phyloP scores from a whole-genome alignment of 2,113 vertebrate species.

The Panthera tigris region DNA sequence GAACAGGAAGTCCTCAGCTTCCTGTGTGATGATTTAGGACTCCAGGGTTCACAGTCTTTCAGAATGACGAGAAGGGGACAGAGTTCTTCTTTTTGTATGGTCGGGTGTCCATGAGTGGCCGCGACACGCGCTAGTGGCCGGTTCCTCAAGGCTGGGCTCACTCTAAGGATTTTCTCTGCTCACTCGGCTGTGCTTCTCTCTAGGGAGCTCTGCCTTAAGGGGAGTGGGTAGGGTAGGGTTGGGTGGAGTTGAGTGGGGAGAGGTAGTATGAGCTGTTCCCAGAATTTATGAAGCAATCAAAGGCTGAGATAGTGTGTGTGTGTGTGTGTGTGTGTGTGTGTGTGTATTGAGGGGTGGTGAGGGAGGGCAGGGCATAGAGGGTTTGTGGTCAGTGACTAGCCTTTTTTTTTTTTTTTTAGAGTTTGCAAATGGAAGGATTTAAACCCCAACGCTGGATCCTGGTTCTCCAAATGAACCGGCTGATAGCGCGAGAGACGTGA shows the following conservation, averaged over 20 bases:
- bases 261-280: neutral
- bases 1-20: neutral
- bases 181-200: neutral
- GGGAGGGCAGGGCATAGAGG: neutral
- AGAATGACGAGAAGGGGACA: neutral
- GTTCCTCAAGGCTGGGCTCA: neutral
- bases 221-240: neutral
- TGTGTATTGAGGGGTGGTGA: no score
- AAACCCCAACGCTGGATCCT: neutral
- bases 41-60: neutral
- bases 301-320: neutral
- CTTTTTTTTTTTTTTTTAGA: neutral
- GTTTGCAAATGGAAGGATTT: conserved; percentile 10
- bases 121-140: neutral
- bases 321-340: no score
- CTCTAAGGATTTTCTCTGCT: neutral
- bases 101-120: neutral
- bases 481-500: neutral
- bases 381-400: neutral
- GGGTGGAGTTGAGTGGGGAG: neutral
- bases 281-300: neutral
- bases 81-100: conserved; percentile 37
- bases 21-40: neutral
- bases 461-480: conserved; percentile 34
- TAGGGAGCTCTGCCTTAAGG: neutral